A percentile compares a stretch with the other conserved stretches of the same genome.
These are phyloP conservation scores for Anomalospiza imberbis DNA, from an alignment of 2,797 vertebrate genomes.

Conservation along the genomic window DNA sequence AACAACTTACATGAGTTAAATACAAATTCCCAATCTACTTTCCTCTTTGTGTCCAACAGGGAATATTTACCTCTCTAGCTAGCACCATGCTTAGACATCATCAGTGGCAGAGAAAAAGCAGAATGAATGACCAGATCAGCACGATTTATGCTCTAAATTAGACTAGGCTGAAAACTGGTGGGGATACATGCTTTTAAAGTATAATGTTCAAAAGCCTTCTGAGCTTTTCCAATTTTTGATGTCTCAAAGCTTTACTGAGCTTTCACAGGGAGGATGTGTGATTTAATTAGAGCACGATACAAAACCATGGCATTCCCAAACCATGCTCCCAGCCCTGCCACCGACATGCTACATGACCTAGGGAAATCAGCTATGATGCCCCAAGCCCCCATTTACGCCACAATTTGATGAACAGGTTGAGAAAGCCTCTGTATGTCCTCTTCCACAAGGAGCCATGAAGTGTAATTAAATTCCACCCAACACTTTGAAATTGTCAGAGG, in stretches of 20 bases:
- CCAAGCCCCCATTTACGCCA: rapidly evolving
- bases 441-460: not conserved
- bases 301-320: not conserved
- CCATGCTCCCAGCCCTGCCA: not conserved
- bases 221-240: not conserved
- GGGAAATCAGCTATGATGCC: not conserved
- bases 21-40: not conserved
- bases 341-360: not conserved
- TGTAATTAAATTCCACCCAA: constrained; percentile 47
- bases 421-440: not conserved
- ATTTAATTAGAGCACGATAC: not conserved
- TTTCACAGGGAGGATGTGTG: not conserved
- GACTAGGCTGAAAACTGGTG: not conserved
- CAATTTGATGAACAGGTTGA: not conserved
- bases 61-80: not conserved
- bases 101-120: not conserved
- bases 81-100: not conserved
- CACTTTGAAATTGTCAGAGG: constrained; percentile 26
- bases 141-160: not conserved
- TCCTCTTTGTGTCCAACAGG: not conserved
- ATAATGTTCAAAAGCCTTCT: not conserved
- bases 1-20: not conserved
- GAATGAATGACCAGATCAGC: not conserved
- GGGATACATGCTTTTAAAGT: not conserved
- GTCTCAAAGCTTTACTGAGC: not conserved